A percentile compares a stretch with the other conserved stretches of the same genome.
Evolutionary conservation across 2,113 vertebrate genomes (phyloP).

Genomic region (Chloropsis hardwickii): DNA sequence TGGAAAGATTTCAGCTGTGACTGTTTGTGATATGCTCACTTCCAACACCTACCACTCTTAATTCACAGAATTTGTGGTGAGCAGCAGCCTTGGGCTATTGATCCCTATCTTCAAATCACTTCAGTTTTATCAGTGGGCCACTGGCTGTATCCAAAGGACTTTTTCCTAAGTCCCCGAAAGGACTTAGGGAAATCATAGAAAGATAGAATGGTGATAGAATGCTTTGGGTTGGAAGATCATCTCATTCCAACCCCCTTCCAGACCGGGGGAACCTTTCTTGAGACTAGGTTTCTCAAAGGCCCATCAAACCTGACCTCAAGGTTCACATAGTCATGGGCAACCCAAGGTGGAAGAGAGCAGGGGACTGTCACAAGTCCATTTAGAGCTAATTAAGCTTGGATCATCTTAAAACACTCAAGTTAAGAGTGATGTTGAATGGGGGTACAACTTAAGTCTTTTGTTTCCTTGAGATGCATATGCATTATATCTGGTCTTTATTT

Average conservation of each 20-base stretch:
- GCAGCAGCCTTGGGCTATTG: not conserved
- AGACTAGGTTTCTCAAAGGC: not conserved
- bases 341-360: not conserved
- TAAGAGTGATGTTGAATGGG: not conserved
- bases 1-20: not conserved
- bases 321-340: not conserved
- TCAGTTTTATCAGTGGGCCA: not conserved
- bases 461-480: not conserved
- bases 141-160: not conserved
- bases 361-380: not conserved
- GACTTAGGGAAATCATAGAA: not conserved
- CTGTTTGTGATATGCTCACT: not conserved
- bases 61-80: not conserved
- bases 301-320: not conserved
- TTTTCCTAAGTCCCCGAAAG: no score
- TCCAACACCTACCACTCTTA: not conserved
- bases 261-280: not conserved
- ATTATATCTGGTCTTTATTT: not conserved
- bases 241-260: not conserved
- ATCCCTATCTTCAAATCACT: not conserved
- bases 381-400: not conserved
- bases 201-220: not conserved
- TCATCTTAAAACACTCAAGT: not conserved
- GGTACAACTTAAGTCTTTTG: not conserved
- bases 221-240: not conserved